phyloP scores from a whole-genome alignment of 2,888 invertebrate species.

The Nycteola revayana region DNA sequence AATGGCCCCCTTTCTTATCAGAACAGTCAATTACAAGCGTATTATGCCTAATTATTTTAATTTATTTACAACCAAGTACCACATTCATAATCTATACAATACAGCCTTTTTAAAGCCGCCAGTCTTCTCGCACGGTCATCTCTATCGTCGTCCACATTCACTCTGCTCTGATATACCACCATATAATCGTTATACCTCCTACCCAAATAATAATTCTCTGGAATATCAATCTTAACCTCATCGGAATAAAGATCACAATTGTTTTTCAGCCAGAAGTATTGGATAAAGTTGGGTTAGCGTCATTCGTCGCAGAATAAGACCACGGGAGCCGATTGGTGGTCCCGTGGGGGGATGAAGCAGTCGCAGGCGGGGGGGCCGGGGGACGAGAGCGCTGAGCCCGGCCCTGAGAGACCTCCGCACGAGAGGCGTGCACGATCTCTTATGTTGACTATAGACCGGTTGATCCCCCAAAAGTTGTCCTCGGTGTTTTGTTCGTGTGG shows the following conservation, averaged over 20 bases:
- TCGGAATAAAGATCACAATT: slow-evolving; percentile 16
- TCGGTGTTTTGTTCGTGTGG: slow-evolving; percentile 34
- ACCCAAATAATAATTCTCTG: slow-evolving; percentile 11
- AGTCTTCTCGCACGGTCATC: slow-evolving; percentile 45
- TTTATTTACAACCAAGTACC: slow-evolving; percentile 37
- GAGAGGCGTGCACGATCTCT: slow-evolving; percentile 67
- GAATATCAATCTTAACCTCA: slow-evolving; percentile 10
- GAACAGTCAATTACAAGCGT: no score
- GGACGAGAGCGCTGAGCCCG: slow-evolving; percentile 67
- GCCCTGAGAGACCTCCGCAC: slow-evolving; percentile 64
- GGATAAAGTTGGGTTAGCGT: slow-evolving; percentile 52
- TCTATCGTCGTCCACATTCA: slow-evolving; percentile 34
- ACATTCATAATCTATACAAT: slow-evolving; percentile 47
- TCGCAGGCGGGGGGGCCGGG: slow-evolving; percentile 71
- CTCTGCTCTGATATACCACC: slow-evolving; percentile 16
- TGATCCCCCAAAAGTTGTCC: slow-evolving; percentile 53
- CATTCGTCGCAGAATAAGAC: slow-evolving; percentile 83
- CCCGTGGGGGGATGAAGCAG: slow-evolving; percentile 67
- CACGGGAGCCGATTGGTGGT: slow-evolving; percentile 83
- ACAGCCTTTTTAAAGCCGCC: slow-evolving; percentile 53
- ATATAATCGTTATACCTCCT: slow-evolving; percentile 21
- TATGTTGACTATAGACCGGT: slow-evolving; percentile 58
- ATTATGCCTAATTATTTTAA: no score
- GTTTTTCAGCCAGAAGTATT: slow-evolving; percentile 34
- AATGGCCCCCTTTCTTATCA: no score